Conservation (phyloP, 2,113 vertebrate species). For the Pangasianodon gigas region DNA sequence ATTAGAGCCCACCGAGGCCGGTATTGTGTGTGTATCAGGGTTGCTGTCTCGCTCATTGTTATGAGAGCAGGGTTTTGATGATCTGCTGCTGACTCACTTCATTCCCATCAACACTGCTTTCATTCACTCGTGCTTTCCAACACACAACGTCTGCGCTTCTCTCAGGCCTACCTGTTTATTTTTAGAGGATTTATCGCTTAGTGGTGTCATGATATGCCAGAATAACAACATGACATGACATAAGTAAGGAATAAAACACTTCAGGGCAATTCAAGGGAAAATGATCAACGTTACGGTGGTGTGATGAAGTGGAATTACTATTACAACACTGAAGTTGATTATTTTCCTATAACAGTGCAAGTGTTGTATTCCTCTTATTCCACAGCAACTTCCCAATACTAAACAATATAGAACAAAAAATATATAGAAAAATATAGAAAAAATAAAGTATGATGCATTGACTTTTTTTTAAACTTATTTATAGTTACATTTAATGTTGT, state of each 20-base stretch:
- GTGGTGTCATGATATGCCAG: neutral
- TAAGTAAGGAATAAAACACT: neutral
- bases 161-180: neutral
- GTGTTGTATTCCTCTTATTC: neutral
- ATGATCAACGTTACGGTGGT: neutral
- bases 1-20: neutral
- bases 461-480: neutral
- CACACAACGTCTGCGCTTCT: neutral
- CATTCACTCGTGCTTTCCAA: slow-evolving; percentile 12
- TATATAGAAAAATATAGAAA: neutral
- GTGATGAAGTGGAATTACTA: no score
- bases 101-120: neutral
- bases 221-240: neutral
- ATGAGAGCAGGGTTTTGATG: neutral
- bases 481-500: neutral
- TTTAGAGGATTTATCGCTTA: neutral
- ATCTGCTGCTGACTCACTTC: slow-evolving; percentile 13
- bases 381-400: neutral
- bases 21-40: slow-evolving; percentile 21
- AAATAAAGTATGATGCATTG: neutral
- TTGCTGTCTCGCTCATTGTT: neutral
- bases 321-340: no score
- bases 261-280: neutral
- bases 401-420: neutral
- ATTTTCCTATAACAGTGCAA: neutral